Evolutionary conservation across 1,140 invertebrate species (phyloP), one percentile per base, ranked within the genome.

Genomic region (Colletes gigas): DNA sequence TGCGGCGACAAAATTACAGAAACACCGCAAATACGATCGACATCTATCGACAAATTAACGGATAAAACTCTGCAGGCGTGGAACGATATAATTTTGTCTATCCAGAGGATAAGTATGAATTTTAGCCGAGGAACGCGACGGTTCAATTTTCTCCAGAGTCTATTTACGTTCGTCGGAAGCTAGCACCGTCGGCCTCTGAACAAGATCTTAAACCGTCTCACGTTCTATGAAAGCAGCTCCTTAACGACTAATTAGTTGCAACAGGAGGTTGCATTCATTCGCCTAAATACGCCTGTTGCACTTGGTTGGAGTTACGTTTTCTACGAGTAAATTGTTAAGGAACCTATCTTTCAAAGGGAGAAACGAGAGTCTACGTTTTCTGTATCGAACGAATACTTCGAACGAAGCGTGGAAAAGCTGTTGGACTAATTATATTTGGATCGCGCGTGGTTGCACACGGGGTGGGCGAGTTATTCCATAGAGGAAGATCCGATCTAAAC

Each of bases 401-500:
- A 44, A 10, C 30, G 12, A 52, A 8, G 50, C 50, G 50, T 10
- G 10, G 62, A n/a, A 78, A 72, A 50, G 17, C 21, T 72, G 57
- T 39, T 63, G 8, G 10, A 60, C 55, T 85, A 74, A 73, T 70
- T 72, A 71, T 78, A 78, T 21, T 63, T 79, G 80, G 67, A 73
- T 69, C 50, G 59, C 50, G 50, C 67, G 78, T 63, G 60, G 19
- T 15, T 39, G 72, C 30, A 69, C 15, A 69, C 54, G 41, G 57
- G 73, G 63, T 55, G 82, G 70, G 69, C 66, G 66, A 67, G 57
- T 72, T 74, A 63, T 57, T 79, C 83, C 73, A 81, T 81, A 81
- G 66, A 83, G 59, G 47, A 82, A 70, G 81, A 83, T 82, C 59
- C 75, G 72, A 84, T 67, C 69, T 82, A 88, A 86, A 87, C 80